phyloP scores from a whole-genome alignment of 2,888 invertebrate species.

The Chromoteleia sp. region DNA sequence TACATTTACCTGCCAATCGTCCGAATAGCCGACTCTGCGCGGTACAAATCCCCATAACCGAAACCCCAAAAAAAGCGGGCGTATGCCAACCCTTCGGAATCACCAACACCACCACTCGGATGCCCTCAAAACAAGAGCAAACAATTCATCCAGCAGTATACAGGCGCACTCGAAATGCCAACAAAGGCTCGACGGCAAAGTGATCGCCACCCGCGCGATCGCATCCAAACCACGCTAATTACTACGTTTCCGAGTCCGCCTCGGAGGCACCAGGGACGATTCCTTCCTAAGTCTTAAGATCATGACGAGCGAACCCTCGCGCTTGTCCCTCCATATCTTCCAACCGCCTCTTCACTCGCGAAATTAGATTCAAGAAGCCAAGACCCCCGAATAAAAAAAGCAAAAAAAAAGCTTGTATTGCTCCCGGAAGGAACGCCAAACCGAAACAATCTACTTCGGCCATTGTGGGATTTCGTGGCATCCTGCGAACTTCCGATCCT shows the following conservation, averaged over 20 bases:
- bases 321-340: constrained; percentile 48
- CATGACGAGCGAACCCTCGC: constrained; percentile 41
- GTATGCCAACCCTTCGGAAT: constrained; percentile 11
- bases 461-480: constrained; percentile 60
- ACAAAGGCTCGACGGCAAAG: constrained; percentile 17
- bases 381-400: neutral
- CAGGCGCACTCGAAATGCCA: constrained; percentile 22
- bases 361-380: neutral
- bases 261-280: neutral
- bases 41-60: constrained; percentile 31
- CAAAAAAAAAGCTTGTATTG: neutral
- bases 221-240: constrained; percentile 58
- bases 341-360: constrained; percentile 6
- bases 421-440: constrained; percentile 48
- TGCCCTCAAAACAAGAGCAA: constrained; percentile 14
- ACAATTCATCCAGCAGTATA: constrained; percentile 45
- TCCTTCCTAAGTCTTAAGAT: constrained; percentile 56
- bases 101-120: constrained; percentile 48
- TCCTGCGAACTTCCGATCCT: constrained; percentile 68
- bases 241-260: constrained; percentile 45
- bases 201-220: constrained; percentile 50
- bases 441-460: constrained; percentile 45
- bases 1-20: constrained; percentile 36
- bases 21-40: neutral
- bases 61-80: neutral